Percentiles rank a stretch among this genome's conserved stretches.
Conservation (phyloP, 2,888 invertebrate genomes). For the Mesodorylaimus sp. region DNA sequence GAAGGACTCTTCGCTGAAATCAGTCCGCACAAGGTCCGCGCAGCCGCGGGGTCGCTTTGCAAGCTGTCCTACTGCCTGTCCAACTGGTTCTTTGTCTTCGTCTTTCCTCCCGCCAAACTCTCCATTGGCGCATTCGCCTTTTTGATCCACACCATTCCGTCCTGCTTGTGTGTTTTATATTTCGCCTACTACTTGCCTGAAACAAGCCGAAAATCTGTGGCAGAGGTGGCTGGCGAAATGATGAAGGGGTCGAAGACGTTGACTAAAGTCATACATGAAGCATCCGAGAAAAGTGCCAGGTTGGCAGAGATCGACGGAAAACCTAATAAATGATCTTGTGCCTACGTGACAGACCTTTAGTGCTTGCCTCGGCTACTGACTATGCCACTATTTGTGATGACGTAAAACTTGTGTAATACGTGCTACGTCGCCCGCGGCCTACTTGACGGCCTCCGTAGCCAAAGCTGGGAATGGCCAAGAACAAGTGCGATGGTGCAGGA, state of each 20-base stretch:
- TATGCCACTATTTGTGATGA: too few relatives aligned
- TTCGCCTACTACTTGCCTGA: background rate
- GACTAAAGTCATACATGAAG: too few relatives aligned
- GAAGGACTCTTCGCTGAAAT: slow-evolving; percentile 1
- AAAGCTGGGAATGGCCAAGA: too few relatives aligned
- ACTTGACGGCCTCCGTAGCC: too few relatives aligned
- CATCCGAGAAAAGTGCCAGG: too few relatives aligned
- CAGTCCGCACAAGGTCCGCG: background rate
- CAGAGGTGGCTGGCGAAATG: background rate
- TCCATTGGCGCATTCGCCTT: background rate
- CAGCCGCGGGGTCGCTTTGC: background rate
- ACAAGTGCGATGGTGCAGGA: too few relatives aligned
- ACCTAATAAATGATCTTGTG: too few relatives aligned
- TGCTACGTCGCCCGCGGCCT: too few relatives aligned
- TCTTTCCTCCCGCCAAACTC: background rate
- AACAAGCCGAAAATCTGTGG: background rate
- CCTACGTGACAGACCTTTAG: too few relatives aligned
- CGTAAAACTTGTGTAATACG: too few relatives aligned
- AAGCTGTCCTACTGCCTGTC: background rate
- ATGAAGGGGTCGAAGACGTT: background rate
- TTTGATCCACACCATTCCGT: background rate
- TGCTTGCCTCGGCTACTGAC: too few relatives aligned
- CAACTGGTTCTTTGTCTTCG: background rate
- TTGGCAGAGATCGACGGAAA: too few relatives aligned
- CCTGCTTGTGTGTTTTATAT: background rate